Evolutionary conservation across 1,140 invertebrate genomes (phyloP), one percentile per base, ranked within the genome.

Genomic region (Chironomus striatipennis): DNA sequence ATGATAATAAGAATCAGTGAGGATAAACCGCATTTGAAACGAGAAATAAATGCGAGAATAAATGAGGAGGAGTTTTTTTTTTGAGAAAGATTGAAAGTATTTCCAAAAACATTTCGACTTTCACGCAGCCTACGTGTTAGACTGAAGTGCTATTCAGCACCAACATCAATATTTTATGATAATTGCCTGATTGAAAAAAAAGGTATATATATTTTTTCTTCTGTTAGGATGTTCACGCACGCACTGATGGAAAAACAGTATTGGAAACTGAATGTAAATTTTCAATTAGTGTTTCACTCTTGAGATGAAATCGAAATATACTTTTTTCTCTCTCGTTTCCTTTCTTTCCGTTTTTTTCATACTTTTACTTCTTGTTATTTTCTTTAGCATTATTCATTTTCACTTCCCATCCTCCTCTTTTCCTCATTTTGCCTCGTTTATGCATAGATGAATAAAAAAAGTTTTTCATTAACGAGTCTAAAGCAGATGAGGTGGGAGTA

Each of bases 161-260:
- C 47, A 57, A 57, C 65, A 70, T 70, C 65, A 70, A 70, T 70
- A 70, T 70, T 70, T 70, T 70, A 70, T 70, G 65, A 20, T 70
- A 70, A 70, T 70, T 70, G 65, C 10, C 18, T 70, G 65, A 70
- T 70, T 70, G 65, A 70, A 70, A 34, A 34, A 34, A 70, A 70
- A 70, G 65, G 65, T 70, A 70, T 21, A 70, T 18, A 70, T 20
- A 18, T 8, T 2, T n/a, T n/a, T n/a, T n/a, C n/a, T n/a, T n/a
- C 18, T 1, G 47, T 57, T 12, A 57, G 1, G 43, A 47, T 9
- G 15, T 47, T 47, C 43, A 47, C 43, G 47, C 47, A 57, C 47
- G 47, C 47, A 57, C 47, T 57, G 47, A 15, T 57, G n/a, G 47
- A 15, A 57, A 57, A 57, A 57, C n/a, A 57, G 47, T n/a, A 57